These are phyloP conservation scores for Sciurus vulgaris DNA, from an alignment of 2,797 vertebrate species.

Conservation along the genomic window DNA sequence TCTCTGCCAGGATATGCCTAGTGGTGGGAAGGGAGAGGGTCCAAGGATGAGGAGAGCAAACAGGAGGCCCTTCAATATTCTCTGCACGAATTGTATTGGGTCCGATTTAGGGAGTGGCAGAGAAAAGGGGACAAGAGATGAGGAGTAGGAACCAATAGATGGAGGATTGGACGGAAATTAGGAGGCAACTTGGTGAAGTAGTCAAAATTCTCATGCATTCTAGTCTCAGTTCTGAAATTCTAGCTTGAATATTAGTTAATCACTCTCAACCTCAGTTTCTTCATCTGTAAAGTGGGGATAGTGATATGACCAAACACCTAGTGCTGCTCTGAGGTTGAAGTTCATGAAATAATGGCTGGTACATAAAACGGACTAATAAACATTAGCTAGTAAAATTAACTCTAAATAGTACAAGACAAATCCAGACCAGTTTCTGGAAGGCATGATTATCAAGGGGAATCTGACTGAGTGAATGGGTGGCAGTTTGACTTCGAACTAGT, in stretches of 20 bases:
- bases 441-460: background rate
- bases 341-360: background rate
- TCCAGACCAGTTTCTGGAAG: slow-evolving; percentile 36
- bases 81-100: background rate
- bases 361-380: slow-evolving; percentile 17
- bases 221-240: slow-evolving; percentile 38
- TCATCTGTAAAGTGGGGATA: background rate
- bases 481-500: background rate
- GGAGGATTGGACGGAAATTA: background rate
- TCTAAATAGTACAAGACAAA: background rate
- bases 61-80: background rate
- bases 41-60: background rate
- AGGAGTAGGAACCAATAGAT: background rate
- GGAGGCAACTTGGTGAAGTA: background rate
- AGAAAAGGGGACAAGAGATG: background rate
- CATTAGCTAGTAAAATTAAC: slow-evolving; percentile 26
- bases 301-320: background rate
- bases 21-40: background rate
- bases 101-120: background rate
- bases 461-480: background rate
- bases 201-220: background rate
- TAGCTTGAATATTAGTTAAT: background rate
- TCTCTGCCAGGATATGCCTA: background rate
- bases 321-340: background rate
- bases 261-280: slow-evolving; percentile 19